Base-by-base conservation (phyloP, 2,113 vertebrate species). In the Ptyas mucosa region DNA sequence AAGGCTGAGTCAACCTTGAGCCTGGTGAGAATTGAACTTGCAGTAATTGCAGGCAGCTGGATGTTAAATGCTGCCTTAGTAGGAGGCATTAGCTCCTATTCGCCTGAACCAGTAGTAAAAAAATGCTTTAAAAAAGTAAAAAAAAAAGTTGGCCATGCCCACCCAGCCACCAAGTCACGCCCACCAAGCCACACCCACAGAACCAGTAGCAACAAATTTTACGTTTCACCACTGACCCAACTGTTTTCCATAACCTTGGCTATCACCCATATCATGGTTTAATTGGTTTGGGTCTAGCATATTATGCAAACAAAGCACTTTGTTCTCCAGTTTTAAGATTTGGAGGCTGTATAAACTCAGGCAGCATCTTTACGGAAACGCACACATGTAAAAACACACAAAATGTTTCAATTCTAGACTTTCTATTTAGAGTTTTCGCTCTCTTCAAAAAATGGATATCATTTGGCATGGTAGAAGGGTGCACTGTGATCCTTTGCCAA, bases 401-500 rank as follows among this genome's bases (percentile, higher is more conserved):
- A n/a, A 75, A 1, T 1, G 26, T 6, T 75, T 75, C 64, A 75
- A 10, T 49, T 49, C 2, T 29, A 24, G 49, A 54, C n/a, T n/a
- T 11, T 53, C 11, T 15, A 12, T 20, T 20, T 54, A 15, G 5
- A 85, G 11, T 43, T 90, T 54, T 24, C 52, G 3, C 5, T 81
- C 20, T 54, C 21, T 53, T 54, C 21, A 20, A 34, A 90, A 86
- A 86, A 52, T 12, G 29, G n/a, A 85, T 90, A 7, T 49, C 21
- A 24, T 61, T 90, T 10, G 46, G 14, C 12, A 85, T 2, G 49
- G 39, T 46, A 15, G 89, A 95, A 92, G 91, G 91, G 92, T 89
- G 10, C 58, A 26, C 57, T 39, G 43, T 92, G 93, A 92, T 93
- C 93, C 3, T 91, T 94, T 94, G 92, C 92, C 94, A 95, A 94